Base-by-base conservation (phyloP, 35 echinoderm and acorn worm species). In the Diadema setosum region DNA sequence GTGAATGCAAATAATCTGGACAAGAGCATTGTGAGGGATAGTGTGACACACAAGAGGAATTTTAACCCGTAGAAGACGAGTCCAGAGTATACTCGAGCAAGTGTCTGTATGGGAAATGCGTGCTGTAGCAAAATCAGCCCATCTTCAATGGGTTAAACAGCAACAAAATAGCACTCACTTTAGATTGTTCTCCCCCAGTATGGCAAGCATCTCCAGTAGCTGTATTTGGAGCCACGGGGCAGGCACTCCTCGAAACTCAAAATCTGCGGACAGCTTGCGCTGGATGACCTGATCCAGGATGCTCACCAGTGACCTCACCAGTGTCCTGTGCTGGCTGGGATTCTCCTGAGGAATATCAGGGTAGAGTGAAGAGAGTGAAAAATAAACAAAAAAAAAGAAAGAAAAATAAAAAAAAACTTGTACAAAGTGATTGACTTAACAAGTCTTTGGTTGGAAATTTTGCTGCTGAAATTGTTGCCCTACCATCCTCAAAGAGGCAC, bases 191-290 rank as follows among this genome's bases (percentile, higher is more conserved):
- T 58, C 46, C 40, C 96, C 96, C 15, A 98, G 61, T 74, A 36
- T 89, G 27, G 92, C 89, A 65, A 99, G 41, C 90, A 99, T 99
- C 70, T 75, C 89, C 11, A 99, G 84, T 15, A 99, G 65, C 58
- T 48, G 55, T 15, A 99, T 99, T 50, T 99, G 96, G 67, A 94
- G 87, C 96, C 96, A 99, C 5, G 96, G 96, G 36, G 96, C 96
- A 32, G 96, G 82, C 3, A 95, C 73, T 12, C 86, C 82, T 40
- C 94, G 89, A 80, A 70, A 99, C 50, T 99, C 93, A 94, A 89
- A 94, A 1, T 87, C 90, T 12, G 74, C 16, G 2, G 93, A 88
- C 11, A 99, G 75, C 52, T 99, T 99, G 15, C 84, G 81, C 32
- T 64, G 64, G 9, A 91, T 58, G 31, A 99, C 76, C 69, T 99